A percentile compares a stretch with the other conserved stretches of the same genome.
Conservation (phyloP, 2,888 invertebrate species). For the Ischnus inquisitorius region DNA sequence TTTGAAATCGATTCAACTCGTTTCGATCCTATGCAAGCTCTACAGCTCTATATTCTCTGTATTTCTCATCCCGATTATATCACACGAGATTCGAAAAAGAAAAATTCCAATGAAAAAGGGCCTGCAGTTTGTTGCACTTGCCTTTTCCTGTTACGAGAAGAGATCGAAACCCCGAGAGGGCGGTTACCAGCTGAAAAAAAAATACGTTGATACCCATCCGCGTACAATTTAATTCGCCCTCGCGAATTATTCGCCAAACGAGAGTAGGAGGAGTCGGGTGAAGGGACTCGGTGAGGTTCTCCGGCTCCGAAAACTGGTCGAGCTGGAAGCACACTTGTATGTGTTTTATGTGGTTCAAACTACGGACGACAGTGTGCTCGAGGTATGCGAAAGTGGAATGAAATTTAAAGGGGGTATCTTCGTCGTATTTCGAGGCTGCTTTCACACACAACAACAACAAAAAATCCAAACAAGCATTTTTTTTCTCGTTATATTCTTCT, state of each 20-base stretch:
- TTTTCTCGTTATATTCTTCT: not conserved
- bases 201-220: conserved; percentile 57
- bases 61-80: conserved; percentile 27
- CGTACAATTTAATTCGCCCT: conserved; percentile 66
- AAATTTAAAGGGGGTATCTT: conserved; percentile 35
- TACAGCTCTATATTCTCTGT: conserved; percentile 2
- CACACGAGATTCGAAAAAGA: not conserved
- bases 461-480: not conserved
- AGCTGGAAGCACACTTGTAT: conserved; percentile 24
- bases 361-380: not conserved
- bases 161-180: conserved; percentile 36
- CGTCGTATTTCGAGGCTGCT: conserved; percentile 20
- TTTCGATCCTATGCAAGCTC: conserved; percentile 3
- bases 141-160: conserved; percentile 24
- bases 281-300: not conserved
- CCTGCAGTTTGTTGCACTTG: not conserved
- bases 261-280: conserved; percentile 28
- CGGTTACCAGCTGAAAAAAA: conserved; percentile 51
- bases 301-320: conserved; percentile 52
- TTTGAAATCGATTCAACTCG: not conserved
- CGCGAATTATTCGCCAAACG: conserved; percentile 52
- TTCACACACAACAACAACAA: not conserved
- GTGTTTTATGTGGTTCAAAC: not conserved
- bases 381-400: conserved; percentile 16
- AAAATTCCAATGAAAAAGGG: not conserved